These are phyloP conservation scores for Oreotragus oreotragus DNA, from an alignment of 2,113 vertebrate genomes.

Conservation along the genomic window DNA sequence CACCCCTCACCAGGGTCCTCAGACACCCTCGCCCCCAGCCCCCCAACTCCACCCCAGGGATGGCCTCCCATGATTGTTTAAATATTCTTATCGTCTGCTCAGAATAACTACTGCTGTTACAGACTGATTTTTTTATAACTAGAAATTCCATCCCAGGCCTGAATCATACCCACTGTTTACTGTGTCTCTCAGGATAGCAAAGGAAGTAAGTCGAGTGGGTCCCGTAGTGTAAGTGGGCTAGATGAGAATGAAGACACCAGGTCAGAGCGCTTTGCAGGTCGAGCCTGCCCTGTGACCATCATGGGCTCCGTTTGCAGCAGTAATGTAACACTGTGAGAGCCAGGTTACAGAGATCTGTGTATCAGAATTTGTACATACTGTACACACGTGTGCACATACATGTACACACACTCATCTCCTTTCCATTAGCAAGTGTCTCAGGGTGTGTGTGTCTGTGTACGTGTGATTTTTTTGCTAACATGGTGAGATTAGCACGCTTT, in stretches of 20 bases:
- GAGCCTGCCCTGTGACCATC: background rate
- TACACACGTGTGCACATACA: no score
- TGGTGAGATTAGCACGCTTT: background rate
- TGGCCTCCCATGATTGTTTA: background rate
- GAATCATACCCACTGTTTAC: background rate
- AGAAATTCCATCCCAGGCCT: background rate
- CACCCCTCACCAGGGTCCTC: background rate
- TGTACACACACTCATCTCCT: background rate
- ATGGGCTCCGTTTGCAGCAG: background rate
- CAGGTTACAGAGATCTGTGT: background rate
- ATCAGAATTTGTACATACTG: background rate
- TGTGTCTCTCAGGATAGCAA: background rate
- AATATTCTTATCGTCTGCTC: background rate
- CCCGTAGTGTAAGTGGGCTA: background rate
- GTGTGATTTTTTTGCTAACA: background rate
- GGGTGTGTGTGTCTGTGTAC: background rate
- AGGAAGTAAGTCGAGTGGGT: background rate
- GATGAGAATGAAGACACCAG: background rate
- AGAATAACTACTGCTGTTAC: background rate
- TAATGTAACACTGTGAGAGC: background rate
- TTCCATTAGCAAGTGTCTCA: background rate
- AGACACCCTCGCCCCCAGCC: background rate
- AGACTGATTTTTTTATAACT: background rate
- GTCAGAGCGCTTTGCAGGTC: background rate
- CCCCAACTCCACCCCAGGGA: no score